Conservation (phyloP, 2,797 vertebrate genomes). For the Anomalospiza imberbis region DNA sequence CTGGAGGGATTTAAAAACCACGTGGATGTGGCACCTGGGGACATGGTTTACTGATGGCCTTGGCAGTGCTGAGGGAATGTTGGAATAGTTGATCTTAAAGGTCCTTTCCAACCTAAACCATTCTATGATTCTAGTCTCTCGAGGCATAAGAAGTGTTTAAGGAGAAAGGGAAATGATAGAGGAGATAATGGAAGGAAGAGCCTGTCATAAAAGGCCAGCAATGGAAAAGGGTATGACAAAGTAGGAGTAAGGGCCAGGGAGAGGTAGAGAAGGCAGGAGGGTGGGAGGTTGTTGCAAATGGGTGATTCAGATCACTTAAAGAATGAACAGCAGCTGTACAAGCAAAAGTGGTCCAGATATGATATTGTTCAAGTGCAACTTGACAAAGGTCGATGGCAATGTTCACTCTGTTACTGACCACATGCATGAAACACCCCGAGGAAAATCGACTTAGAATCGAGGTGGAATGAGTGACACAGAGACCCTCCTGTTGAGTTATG, state of each 20-base stretch:
- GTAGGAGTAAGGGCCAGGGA: too few relatives aligned
- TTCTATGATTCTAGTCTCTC: background rate
- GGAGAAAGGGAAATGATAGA: background rate
- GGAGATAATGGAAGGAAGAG: background rate
- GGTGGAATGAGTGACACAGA: background rate
- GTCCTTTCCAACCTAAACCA: background rate
- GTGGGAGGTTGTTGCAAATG: background rate
- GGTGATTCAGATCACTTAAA: background rate
- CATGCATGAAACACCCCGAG: rapidly evolving
- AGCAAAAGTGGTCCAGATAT: background rate
- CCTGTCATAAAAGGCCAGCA: background rate
- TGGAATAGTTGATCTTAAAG: background rate
- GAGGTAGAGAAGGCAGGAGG: background rate
- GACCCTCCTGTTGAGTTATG: background rate
- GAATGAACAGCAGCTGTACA: background rate
- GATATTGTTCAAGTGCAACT: background rate
- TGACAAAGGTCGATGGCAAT: background rate
- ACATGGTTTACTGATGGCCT: background rate
- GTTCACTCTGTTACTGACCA: background rate
- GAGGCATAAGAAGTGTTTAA: background rate
- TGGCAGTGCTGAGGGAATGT: background rate
- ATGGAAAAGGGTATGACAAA: background rate
- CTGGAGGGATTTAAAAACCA: background rate
- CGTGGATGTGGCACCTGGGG: background rate
- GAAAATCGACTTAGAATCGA: background rate